Conservation (phyloP, 1,140 invertebrate genomes). For the Ericerus pela region DNA sequence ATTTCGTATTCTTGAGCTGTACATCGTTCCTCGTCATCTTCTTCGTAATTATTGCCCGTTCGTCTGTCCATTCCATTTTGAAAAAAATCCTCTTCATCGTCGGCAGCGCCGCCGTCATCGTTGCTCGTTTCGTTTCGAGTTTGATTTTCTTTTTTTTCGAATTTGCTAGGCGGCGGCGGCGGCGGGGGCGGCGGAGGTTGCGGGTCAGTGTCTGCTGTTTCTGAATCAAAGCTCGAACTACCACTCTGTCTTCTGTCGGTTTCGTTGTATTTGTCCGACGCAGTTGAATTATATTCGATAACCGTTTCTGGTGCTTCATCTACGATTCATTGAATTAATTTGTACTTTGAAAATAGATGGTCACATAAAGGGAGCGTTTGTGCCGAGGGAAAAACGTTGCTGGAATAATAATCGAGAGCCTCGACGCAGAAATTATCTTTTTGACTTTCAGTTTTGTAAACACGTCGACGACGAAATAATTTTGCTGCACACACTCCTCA, state of each 20-base stretch:
- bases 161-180: too few relatives aligned
- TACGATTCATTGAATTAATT: too few relatives aligned
- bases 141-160: not conserved
- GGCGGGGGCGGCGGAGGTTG: not conserved
- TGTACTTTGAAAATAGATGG: too few relatives aligned
- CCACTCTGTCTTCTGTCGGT: not conserved
- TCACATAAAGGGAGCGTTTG: too few relatives aligned
- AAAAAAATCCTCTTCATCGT: slow-evolving; percentile 17
- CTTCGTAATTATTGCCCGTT: slow-evolving; percentile 16
- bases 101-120: slow-evolving; percentile 14
- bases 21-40: slow-evolving; percentile 32
- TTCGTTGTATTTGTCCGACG: not conserved
- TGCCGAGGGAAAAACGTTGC: too few relatives aligned
- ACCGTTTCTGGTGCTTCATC: not conserved
- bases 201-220: too few relatives aligned
- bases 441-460: too few relatives aligned
- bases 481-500: too few relatives aligned
- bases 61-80: slow-evolving; percentile 10
- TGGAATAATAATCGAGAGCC: too few relatives aligned
- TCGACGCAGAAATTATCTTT: too few relatives aligned
- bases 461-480: too few relatives aligned
- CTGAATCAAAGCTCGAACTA: not conserved
- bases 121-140: slow-evolving; percentile 4
- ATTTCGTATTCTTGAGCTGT: slow-evolving; percentile 53
- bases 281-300: not conserved